A percentile compares a stretch with the other conserved stretches of the same genome.
These are phyloP conservation scores for Cheirogaleus medius DNA, from an alignment of 2,113 vertebrate genomes.

Conservation along the genomic window DNA sequence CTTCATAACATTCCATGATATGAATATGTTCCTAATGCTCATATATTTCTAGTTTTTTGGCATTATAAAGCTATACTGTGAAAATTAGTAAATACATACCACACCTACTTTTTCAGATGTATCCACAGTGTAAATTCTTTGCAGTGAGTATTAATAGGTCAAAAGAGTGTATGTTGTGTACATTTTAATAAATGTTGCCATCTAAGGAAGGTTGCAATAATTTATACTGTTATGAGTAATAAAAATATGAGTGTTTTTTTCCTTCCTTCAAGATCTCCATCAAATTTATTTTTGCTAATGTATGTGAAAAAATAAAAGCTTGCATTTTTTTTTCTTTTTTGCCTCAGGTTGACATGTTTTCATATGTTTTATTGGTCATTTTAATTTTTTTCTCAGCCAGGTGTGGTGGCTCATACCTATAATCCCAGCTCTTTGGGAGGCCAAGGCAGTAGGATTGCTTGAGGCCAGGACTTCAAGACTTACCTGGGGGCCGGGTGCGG, in stretches of 20 bases:
- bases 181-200: slow-evolving; percentile 18
- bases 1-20: background rate
- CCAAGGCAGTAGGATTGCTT: no score
- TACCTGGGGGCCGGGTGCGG: no score
- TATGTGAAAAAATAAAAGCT: background rate
- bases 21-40: background rate
- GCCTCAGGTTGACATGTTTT: background rate
- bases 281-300: background rate
- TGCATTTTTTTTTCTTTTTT: background rate
- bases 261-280: background rate
- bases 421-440: no score
- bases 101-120: background rate
- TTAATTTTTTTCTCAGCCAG: background rate
- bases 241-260: background rate
- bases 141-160: background rate
- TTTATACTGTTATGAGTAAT: background rate
- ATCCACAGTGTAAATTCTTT: background rate
- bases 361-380: background rate
- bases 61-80: background rate
- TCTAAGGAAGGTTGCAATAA: background rate
- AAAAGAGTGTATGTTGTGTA: background rate
- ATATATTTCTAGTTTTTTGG: background rate
- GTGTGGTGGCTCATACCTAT: no score
- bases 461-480: no score
- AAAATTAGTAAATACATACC: background rate